Conservation (phyloP, 2,113 vertebrate genomes). For the Chinchilla lanigera region DNA sequence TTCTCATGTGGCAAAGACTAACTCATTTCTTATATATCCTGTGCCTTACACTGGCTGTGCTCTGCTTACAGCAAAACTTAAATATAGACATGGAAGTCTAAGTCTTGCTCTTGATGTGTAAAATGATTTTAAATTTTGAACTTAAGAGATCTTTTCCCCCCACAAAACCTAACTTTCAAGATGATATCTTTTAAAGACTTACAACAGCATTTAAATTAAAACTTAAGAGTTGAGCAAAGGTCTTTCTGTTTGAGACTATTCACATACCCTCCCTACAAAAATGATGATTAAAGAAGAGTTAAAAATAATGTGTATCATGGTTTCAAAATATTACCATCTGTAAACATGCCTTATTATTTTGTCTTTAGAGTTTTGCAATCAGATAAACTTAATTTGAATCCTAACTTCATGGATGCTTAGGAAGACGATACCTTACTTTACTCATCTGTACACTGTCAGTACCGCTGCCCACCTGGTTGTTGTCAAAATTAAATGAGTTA, state of each 20-base stretch:
- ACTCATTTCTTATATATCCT: background rate
- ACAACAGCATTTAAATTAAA: conserved; percentile 43
- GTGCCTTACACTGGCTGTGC: background rate
- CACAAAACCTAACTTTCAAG: conserved; percentile 7
- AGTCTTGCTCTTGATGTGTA: background rate
- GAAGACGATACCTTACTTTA: background rate
- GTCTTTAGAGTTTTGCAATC: background rate
- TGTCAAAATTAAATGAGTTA: background rate
- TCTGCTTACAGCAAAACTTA: background rate
- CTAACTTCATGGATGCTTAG: background rate
- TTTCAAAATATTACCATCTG: background rate
- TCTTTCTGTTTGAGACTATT: background rate
- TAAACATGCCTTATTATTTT: background rate
- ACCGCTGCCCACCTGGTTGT: background rate
- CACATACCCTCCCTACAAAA: background rate
- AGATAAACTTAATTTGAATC: background rate
- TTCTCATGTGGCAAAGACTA: background rate
- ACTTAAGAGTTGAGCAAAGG: background rate
- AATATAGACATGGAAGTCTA: conserved; percentile 9
- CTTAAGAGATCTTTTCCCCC: background rate
- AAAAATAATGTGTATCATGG: background rate
- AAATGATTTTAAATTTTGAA: background rate
- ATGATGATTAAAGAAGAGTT: background rate
- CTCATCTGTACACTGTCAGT: background rate
- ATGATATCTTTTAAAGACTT: conserved; percentile 23